Base-by-base conservation (phyloP, 2,113 vertebrate species). In the Sturnus vulgaris region DNA sequence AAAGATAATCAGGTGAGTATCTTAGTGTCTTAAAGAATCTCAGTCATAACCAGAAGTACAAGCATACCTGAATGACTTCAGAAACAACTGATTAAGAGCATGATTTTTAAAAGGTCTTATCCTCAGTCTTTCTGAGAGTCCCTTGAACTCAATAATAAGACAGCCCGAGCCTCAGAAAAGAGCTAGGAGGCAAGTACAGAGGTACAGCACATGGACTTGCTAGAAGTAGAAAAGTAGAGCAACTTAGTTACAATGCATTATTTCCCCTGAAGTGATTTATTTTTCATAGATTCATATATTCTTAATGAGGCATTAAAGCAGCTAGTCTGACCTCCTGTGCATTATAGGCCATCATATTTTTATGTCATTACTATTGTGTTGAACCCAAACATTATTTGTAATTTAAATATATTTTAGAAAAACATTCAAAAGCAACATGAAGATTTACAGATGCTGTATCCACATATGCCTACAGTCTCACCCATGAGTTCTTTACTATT, bases 211-310 rank as follows among this genome's bases (percentile, higher is more conserved):
- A 27, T 17, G 16, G 31, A 10, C 15, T n/a, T 86, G 5, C 16
- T 70, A 18, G 35, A 77, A 72, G 9, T 7, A 44, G 25, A 50
- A 68, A 66, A 69, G 12, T 44, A 55, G 23, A 60, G 16, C 23
- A 49, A 47, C 22, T 78, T 30, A 53, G 40, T 64, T 89, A 22
- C 40, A 72, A 55, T 49, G 25, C 19, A 46, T 65, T 18, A 37
- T 88, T 94, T 90, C 40, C 23, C 17, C 11, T 7, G 13, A 88
- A 85, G 37, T 44, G 50, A 89, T 82, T 91, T 79, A 82, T 89
- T 91, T 87, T 87, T 93, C 78, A 82, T 52, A 47, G 37, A 56
- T 94, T 72, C 35, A 76, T 90, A 57, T 76, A 80, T 90, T 60
- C 61, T 49, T 76, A 71, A 18, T 40, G 23, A 69, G 50, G 12